These are phyloP conservation scores for Orgyia antiqua DNA, from an alignment of 2,888 invertebrate species.

Conservation along the genomic window DNA sequence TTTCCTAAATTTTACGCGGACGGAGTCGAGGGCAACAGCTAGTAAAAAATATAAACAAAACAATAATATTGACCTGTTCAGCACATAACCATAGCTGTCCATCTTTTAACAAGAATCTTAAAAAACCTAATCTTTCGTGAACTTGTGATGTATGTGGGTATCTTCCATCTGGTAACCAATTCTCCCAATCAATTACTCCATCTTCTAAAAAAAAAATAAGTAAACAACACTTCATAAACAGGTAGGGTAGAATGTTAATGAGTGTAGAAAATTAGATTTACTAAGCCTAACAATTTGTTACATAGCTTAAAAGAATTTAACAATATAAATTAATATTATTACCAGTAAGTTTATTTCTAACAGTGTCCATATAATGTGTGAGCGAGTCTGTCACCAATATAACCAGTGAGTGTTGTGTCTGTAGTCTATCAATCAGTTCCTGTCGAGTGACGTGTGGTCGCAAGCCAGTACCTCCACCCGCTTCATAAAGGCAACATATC, in stretches of 20 bases:
- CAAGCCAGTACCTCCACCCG: slow-evolving; percentile 77
- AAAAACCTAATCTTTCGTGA: slow-evolving; percentile 94
- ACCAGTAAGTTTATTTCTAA: slow-evolving; percentile 77
- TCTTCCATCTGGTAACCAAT: slow-evolving; percentile 89
- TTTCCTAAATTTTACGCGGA: too few relatives aligned
- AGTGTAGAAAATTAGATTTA: too few relatives aligned
- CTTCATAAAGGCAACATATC: slow-evolving; percentile 96
- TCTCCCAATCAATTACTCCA: slow-evolving; percentile 87
- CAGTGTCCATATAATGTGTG: slow-evolving; percentile 92
- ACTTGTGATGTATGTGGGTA: slow-evolving; percentile 96
- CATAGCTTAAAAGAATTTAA: too few relatives aligned
- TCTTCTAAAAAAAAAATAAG: slow-evolving; percentile 80
- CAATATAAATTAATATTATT: not conserved
- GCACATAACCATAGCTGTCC: slow-evolving; percentile 98
- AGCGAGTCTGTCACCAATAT: slow-evolving; percentile 96
- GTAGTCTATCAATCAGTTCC: slow-evolving; percentile 92
- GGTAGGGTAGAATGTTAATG: too few relatives aligned
- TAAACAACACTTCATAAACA: too few relatives aligned
- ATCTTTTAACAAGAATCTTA: slow-evolving; percentile 94
- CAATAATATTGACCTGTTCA: too few relatives aligned
- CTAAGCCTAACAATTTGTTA: too few relatives aligned
- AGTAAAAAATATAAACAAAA: too few relatives aligned
- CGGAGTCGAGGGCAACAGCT: too few relatives aligned
- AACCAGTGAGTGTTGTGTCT: slow-evolving; percentile 94
- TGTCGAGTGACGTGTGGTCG: slow-evolving; percentile 75